A percentile compares a stretch with the other conserved stretches of the same genome.
Evolutionary conservation across 2,888 invertebrate genomes (phyloP).

Genomic region (Agriopis marginaria): DNA sequence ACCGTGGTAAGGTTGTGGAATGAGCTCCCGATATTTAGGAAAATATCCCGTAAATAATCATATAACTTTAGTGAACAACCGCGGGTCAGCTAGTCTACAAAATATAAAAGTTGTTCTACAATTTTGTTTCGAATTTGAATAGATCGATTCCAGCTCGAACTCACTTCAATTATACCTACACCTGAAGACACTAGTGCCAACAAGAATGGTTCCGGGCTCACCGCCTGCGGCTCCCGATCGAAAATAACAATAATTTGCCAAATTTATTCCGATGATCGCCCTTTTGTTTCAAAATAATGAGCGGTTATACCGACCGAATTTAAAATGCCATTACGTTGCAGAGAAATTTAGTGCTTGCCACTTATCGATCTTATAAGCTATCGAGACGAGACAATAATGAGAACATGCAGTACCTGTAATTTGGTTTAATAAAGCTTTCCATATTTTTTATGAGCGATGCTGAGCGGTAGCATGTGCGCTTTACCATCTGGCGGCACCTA

Average conservation of each 20-base stretch:
- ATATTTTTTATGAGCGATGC: constrained; percentile 2
- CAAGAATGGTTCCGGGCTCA: not conserved
- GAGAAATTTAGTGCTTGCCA: constrained; percentile 48
- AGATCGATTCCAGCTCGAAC: not conserved
- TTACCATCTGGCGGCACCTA: too few relatives aligned
- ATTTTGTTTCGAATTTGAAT: too few relatives aligned
- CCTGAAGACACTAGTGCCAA: not conserved
- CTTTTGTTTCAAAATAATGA: constrained; percentile 78
- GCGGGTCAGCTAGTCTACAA: too few relatives aligned
- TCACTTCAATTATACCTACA: not conserved
- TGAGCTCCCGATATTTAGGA: too few relatives aligned
- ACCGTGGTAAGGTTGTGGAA: too few relatives aligned
- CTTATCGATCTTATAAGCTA: constrained; percentile 37
- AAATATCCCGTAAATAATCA: too few relatives aligned
- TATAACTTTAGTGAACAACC: too few relatives aligned
- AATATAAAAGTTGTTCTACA: too few relatives aligned
- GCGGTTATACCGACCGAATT: constrained; percentile 65
- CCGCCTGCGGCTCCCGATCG: constrained; percentile 60
- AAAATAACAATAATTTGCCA: constrained; percentile 81
- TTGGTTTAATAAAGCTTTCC: constrained; percentile 23
- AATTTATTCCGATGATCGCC: constrained; percentile 79
- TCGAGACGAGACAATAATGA: constrained; percentile 27
- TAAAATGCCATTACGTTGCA: constrained; percentile 72
- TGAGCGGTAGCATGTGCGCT: too few relatives aligned
- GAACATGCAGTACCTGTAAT: constrained; percentile 26